Conservation (phyloP, 2,797 vertebrate species). For the Labroides dimidiatus region DNA sequence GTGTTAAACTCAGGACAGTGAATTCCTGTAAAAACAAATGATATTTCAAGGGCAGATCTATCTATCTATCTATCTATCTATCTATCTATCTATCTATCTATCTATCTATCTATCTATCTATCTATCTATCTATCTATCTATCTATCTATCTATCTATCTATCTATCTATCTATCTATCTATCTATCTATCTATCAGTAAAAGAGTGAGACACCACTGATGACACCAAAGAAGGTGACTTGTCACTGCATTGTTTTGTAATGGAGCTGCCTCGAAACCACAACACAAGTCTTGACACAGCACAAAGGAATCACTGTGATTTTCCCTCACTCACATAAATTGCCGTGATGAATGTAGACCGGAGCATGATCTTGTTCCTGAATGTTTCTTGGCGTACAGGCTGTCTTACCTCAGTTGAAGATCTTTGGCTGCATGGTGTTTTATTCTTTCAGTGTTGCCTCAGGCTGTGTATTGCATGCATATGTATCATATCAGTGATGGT, state of each 20-base stretch:
- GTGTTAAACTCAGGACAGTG: conserved; percentile 62
- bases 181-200: conserved; percentile 7
- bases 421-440: conserved; percentile 61
- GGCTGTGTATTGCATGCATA: conserved; percentile 43
- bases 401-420: conserved; percentile 59
- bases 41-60: conserved; percentile 29
- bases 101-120: conserved; percentile 19
- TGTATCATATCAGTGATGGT: conserved; percentile 27
- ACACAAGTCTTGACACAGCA: conserved; percentile 57
- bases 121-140: conserved; percentile 30
- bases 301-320: conserved; percentile 76
- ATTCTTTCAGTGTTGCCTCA: conserved; percentile 33
- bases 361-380: conserved; percentile 68
- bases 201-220: conserved; percentile 28
- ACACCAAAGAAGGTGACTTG: conserved; percentile 73
- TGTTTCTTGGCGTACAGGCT: conserved; percentile 42
- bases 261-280: conserved; percentile 50
- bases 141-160: conserved; percentile 20
- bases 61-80: conserved; percentile 6
- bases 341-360: conserved; percentile 68
- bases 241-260: conserved; percentile 36
- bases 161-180: conserved; percentile 23
- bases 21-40: conserved; percentile 23
- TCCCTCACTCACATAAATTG: conserved; percentile 32
- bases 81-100: conserved; percentile 22